Evolutionary conservation across 2,797 vertebrate genomes (phyloP).

Genomic region (Danio choprae): DNA sequence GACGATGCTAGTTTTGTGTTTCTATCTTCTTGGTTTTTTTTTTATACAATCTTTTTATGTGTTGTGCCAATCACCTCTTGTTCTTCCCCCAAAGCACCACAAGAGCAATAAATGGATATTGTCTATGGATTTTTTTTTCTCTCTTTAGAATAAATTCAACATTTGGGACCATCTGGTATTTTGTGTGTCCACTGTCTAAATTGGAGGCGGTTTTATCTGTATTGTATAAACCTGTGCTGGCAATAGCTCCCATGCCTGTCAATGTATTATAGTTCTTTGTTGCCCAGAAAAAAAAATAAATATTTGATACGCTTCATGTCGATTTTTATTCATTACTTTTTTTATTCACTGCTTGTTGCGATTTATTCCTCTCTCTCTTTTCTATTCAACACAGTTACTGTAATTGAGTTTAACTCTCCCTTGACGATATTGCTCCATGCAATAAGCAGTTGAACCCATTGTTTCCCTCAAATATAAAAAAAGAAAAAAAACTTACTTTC

Average conservation of each 20-base stretch:
- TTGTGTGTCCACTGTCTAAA: constrained; percentile 93
- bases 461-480: constrained; percentile 98
- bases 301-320: constrained; percentile 99
- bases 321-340: constrained; percentile 83
- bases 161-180: constrained; percentile 92
- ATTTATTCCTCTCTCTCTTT: constrained; percentile 42
- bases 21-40: constrained; percentile 79
- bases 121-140: constrained; percentile 85
- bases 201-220: constrained; percentile 96
- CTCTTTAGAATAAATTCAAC: constrained; percentile 81
- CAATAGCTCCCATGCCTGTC: constrained; percentile 98
- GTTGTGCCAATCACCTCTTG: constrained; percentile 88
- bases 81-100: constrained; percentile 89
- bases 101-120: constrained; percentile 97
- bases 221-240: constrained; percentile 98
- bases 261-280: constrained; percentile 99
- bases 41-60: constrained; percentile 85
- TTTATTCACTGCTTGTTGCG: constrained; percentile 81
- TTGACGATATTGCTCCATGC: constrained; percentile 95
- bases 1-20: constrained; percentile 84
- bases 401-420: constrained; percentile 99
- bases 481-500: constrained; percentile 86
- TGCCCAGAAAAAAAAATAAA: constrained; percentile 99
- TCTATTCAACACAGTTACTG: constrained; percentile 94
- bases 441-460: constrained; percentile 99